Percentiles rank a stretch among this genome's conserved stretches.
These are phyloP conservation scores for Eulithis testata DNA, from an alignment of 2,888 invertebrate genomes.

Conservation along the genomic window DNA sequence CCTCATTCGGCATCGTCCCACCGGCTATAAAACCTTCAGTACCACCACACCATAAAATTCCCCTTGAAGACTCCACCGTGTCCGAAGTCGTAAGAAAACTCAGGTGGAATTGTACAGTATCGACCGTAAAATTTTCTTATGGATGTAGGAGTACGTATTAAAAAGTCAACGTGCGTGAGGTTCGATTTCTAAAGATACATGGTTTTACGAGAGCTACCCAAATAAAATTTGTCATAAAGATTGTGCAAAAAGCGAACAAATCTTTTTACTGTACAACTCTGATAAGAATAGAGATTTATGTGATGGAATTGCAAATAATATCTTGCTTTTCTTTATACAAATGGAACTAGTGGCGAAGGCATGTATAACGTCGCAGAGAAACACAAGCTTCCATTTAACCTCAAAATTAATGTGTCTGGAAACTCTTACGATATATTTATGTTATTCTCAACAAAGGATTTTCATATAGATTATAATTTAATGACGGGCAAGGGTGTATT, in stretches of 20 bases:
- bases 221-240: conserved; percentile 54
- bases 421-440: conserved; percentile 29
- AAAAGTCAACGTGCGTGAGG: conserved; percentile 42
- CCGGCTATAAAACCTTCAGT: conserved; percentile 71
- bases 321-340: conserved; percentile 27
- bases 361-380: conserved; percentile 29
- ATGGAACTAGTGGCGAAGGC: conserved; percentile 16
- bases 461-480: conserved; percentile 25
- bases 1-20: conserved; percentile 61
- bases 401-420: conserved; percentile 54
- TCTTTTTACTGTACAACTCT: conserved; percentile 34
- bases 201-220: conserved; percentile 48
- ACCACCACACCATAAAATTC: conserved; percentile 70
- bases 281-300: conserved; percentile 41
- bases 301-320: conserved; percentile 29
- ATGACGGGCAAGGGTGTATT: conserved; percentile 7
- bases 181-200: conserved; percentile 38
- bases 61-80: conserved; percentile 59
- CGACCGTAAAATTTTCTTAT: conserved; percentile 29
- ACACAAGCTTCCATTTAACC: conserved; percentile 29
- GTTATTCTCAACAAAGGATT: conserved; percentile 24
- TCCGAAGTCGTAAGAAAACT: conserved; percentile 40
- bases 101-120: conserved; percentile 47
- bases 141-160: conserved; percentile 30
- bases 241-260: conserved; percentile 43